Conservation (phyloP, 2,113 vertebrate genomes). For the Ia io region DNA sequence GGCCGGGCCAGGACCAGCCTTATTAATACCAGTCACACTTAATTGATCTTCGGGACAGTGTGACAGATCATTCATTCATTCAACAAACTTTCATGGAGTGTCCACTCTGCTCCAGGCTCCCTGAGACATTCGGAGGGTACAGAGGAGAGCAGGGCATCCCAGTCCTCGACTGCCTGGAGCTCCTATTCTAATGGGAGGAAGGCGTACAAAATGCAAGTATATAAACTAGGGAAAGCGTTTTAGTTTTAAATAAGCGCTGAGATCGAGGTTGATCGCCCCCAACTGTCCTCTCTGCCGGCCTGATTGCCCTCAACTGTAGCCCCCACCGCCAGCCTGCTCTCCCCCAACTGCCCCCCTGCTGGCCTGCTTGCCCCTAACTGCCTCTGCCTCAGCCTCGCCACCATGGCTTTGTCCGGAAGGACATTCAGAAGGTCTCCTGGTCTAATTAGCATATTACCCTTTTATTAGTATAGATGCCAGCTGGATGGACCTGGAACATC, state of each 20-base stretch:
- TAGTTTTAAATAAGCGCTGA: background rate
- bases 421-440: too few relatives aligned
- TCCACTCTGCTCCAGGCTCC: background rate
- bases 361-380: too few relatives aligned
- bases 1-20: background rate
- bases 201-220: background rate
- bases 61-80: background rate
- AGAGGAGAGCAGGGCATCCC: background rate
- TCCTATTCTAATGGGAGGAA: background rate
- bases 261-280: background rate
- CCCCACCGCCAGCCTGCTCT: too few relatives aligned
- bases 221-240: background rate
- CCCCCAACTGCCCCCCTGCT: too few relatives aligned
- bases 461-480: background rate
- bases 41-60: background rate
- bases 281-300: too few relatives aligned
- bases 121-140: background rate
- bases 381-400: too few relatives aligned
- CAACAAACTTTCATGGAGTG: background rate
- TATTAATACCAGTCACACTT: background rate
- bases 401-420: too few relatives aligned
- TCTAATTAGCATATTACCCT: too few relatives aligned
- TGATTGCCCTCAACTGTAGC: too few relatives aligned
- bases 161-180: background rate
- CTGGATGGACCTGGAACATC: background rate